phyloP scores from a whole-genome alignment of 2,113 vertebrate species.

The Ahaetulla prasina region DNA sequence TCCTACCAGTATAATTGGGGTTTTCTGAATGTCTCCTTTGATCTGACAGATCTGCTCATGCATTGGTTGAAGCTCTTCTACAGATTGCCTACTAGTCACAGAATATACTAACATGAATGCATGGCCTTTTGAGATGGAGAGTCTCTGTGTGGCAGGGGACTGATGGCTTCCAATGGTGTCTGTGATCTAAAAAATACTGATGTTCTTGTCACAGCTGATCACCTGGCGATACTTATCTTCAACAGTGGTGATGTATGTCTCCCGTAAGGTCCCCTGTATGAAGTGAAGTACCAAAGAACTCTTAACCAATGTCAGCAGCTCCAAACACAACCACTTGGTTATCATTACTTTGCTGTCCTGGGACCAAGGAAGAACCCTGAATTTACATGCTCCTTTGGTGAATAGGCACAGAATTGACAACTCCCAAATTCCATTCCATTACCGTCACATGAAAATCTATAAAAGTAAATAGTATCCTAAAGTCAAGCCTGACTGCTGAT shows the following conservation, averaged over 20 bases:
- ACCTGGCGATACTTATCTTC: constrained; percentile 73
- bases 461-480: too few species aligned
- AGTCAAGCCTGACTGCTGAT: too few species aligned
- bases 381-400: constrained; percentile 8
- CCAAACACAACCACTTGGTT: constrained; percentile 69
- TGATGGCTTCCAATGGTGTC: constrained; percentile 74
- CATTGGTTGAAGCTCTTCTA: constrained; percentile 72
- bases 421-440: too few species aligned
- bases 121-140: constrained; percentile 71
- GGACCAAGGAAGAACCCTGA: background rate
- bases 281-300: constrained; percentile 71
- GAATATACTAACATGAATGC: constrained; percentile 73
- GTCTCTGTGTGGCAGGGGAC: constrained; percentile 73
- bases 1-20: constrained; percentile 67
- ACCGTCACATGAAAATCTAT: too few species aligned
- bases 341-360: constrained; percentile 59
- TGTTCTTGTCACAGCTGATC: constrained; percentile 73
- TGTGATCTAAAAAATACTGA: constrained; percentile 73
- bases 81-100: constrained; percentile 64
- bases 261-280: constrained; percentile 64
- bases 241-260: constrained; percentile 66
- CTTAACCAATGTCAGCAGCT: constrained; percentile 67
- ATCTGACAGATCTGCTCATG: constrained; percentile 70
- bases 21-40: constrained; percentile 62
- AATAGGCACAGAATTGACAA: background rate